Evolutionary conservation across 2,113 vertebrate species (phyloP), one percentile per base, ranked within the genome.

Genomic region (Pedionomus torquatus): DNA sequence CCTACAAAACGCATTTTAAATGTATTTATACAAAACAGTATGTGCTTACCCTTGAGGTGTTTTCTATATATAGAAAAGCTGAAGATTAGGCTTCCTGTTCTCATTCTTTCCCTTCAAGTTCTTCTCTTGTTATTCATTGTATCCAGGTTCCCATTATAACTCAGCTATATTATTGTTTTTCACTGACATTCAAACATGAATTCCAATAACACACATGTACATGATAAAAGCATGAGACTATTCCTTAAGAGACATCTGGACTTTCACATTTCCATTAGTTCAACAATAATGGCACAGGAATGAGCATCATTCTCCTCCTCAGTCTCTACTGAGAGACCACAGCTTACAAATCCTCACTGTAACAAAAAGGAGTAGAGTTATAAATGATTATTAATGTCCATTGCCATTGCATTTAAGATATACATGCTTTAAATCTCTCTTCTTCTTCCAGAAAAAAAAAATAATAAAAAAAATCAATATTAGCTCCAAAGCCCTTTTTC

Each of bases 41-140:
- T 95, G 60, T 90, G 63, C 85, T 97, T 60, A 74, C 82, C 94
- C 92, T 91, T 78, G 70, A 97, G 86, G 93, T 84, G 54, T 87
- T 96, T 97, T 94, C 95, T 97, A 91, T 83, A 79, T 93, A 97
- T 97, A 97, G 95, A 93, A 97, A 97, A 94, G 12, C 60, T 96
- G 44, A 97, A 97, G 69, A 97, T 88, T 84, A 94, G 65, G 91
- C 52, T 89, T 90, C 33, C 79, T 93, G 60, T 88, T 87, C 80
- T 93, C 44, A 64, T 81, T 89, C 57, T 83, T 71, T 93, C 60
- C 44, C 44, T 87, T 95, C 49, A 78, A 60, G 26, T 66, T 58
- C 61, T 93, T 79, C 39, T 78, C 77, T 76, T 84, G 41, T 52
- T 92, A 64, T 69, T 91, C 49, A 48, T 84, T 90, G 68, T 82